Evolutionary conservation across 2,113 vertebrate species (phyloP).

Genomic region (Paradisaea rubra): DNA sequence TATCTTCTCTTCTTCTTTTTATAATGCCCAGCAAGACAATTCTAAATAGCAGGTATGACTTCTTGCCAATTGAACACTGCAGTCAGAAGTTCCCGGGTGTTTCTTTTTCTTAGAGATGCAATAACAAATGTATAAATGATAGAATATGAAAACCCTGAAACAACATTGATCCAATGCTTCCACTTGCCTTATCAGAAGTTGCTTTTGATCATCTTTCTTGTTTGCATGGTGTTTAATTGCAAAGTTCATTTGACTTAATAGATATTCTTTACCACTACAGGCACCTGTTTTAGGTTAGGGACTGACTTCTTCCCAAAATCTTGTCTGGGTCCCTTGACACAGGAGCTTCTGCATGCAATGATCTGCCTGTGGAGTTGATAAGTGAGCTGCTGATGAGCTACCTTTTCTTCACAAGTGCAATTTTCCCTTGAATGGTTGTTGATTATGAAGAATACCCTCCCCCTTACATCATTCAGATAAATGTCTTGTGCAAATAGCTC

Average conservation of each 20-base stretch:
- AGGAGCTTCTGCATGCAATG: not conserved
- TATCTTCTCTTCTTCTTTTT: not conserved
- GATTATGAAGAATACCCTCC: constrained; percentile 47
- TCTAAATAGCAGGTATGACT: not conserved
- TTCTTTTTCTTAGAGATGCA: not conserved
- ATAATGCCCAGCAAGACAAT: not conserved
- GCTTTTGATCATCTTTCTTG: not conserved
- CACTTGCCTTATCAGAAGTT: not conserved
- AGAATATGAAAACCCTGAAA: not conserved
- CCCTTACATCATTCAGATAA: not conserved
- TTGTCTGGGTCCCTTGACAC: not conserved
- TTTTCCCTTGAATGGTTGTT: constrained; percentile 61
- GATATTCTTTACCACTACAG: not conserved
- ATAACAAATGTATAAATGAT: not conserved
- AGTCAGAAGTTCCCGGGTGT: not conserved
- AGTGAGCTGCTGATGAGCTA: constrained; percentile 42
- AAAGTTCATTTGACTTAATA: not conserved
- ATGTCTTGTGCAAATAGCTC: constrained; percentile 32
- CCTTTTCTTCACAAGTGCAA: constrained; percentile 31
- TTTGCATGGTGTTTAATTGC: not conserved
- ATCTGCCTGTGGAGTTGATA: constrained; percentile 34
- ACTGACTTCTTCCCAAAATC: not conserved
- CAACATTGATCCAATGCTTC: not conserved
- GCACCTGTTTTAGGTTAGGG: not conserved
- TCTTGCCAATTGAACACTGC: not conserved